Base-by-base conservation (phyloP, 2,113 vertebrate species). In the Quiscalus mexicanus region DNA sequence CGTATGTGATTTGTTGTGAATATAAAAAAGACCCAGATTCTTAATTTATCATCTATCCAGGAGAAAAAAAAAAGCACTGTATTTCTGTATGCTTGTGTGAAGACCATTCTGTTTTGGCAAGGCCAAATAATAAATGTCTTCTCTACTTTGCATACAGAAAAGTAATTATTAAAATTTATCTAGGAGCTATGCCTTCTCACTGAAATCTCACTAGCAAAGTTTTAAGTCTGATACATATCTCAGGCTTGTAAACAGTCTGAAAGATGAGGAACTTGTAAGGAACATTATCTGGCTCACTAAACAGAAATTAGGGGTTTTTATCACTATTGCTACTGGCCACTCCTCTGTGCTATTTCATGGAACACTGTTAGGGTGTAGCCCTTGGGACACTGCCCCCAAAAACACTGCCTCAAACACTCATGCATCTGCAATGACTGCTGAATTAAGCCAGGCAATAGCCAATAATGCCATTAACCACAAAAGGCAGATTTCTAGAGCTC, bases 311-410 rank as follows among this genome's bases (percentile, higher is more conserved):
- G 24, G 13, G 8, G 2, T 0, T 27, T 93, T 82, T 9, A 22
- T 33, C 0, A 2, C 19, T 63, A 21, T n/a, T 64, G 27, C n/a
- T 31, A 12, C 1, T 6, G 73, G 62, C 11, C 28, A 11, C 35
- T 37, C 44, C 45, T 45, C 37, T 22, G 12, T 16, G 3, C 9
- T 74, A 16, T 67, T 80, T 74, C 67, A 86, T 12, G 16, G 59
- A 86, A 68, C 65, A 28, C 22, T 5, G 5, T 35, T 31, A 75
- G 44, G 63, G 65, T 33, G 52, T 7, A 88, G 49, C 63, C 76
- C 45, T 42, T 14, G 49, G 49, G 60, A 62, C 19, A 10, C 9
- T 41, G 39, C n/a, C 45, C 45, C 59, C 39, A 60, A 69, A 86
- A 90, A 27, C 41, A 64, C 44, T 9, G 22, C 53, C 62, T 89